Percentiles rank a stretch among this genome's conserved stretches.
These are phyloP conservation scores for Phanerotoma sp. DNA, from an alignment of 2,888 invertebrate species.

Conservation along the genomic window DNA sequence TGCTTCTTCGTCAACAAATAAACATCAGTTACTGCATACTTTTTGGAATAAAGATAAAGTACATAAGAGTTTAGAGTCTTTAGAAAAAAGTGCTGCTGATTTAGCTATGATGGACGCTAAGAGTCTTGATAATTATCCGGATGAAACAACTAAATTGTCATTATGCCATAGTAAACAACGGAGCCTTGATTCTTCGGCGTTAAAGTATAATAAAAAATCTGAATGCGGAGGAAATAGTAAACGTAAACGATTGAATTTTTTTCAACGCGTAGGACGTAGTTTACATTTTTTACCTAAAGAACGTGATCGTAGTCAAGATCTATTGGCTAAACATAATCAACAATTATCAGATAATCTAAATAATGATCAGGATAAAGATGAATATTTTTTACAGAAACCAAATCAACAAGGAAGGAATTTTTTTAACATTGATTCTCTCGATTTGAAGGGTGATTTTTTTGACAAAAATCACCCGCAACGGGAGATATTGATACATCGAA, in stretches of 20 bases:
- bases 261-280: slow-evolving; percentile 47
- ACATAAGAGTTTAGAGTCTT: slow-evolving; percentile 46
- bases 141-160: slow-evolving; percentile 33
- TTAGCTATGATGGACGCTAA: slow-evolving; percentile 37
- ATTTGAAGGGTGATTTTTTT: slow-evolving; percentile 36
- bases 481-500: slow-evolving; percentile 14
- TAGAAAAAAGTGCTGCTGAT: slow-evolving; percentile 40
- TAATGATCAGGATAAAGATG: slow-evolving; percentile 41
- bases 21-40: slow-evolving; percentile 40
- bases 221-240: slow-evolving; percentile 34
- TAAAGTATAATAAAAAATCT: slow-evolving; percentile 37
- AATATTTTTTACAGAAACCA: slow-evolving; percentile 46
- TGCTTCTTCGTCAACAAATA: slow-evolving; percentile 27
- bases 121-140: slow-evolving; percentile 42
- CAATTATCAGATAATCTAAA: slow-evolving; percentile 21
- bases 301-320: slow-evolving; percentile 35
- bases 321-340: slow-evolving; percentile 32
- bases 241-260: slow-evolving; percentile 42
- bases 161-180: slow-evolving; percentile 38
- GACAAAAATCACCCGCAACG: slow-evolving; percentile 29
- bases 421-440: slow-evolving; percentile 31
- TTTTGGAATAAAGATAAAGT: slow-evolving; percentile 41
- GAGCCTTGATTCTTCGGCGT: slow-evolving; percentile 44
- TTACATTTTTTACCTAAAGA: slow-evolving; percentile 48
- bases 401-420: slow-evolving; percentile 39